Conservation (phyloP, 2,797 vertebrate species). For the Sebastes itinus region DNA sequence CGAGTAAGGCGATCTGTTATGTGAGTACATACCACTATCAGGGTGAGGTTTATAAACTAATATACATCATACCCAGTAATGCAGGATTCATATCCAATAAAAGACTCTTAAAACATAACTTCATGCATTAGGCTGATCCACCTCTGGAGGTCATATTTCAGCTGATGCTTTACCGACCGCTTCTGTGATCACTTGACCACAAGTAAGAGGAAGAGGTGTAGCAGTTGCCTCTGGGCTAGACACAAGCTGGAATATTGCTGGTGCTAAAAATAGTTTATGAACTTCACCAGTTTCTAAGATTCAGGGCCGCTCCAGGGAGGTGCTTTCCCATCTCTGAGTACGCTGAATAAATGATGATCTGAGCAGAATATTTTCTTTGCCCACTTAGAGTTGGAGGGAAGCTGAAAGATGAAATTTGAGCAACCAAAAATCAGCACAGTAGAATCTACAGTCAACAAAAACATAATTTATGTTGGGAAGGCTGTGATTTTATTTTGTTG, state of each 20-base stretch:
- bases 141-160: constrained; percentile 40
- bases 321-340: constrained; percentile 44
- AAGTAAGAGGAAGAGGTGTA: neutral
- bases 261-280: constrained; percentile 46
- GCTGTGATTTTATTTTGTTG: neutral
- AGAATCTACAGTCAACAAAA: neutral
- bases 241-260: constrained; percentile 3
- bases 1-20: constrained; percentile 21
- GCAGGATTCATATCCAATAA: constrained; percentile 7
- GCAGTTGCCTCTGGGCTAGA: neutral
- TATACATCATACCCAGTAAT: neutral
- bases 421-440: neutral
- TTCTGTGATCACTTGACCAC: neutral
- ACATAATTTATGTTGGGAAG: neutral
- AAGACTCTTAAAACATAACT: constrained; percentile 10
- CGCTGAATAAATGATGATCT: constrained; percentile 69
- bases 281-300: constrained; percentile 42
- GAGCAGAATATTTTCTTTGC: constrained; percentile 43
- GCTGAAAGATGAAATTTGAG: neutral
- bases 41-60: constrained; percentile 56
- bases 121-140: constrained; percentile 22
- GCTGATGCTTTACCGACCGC: neutral
- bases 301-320: constrained; percentile 36
- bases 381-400: constrained; percentile 2
- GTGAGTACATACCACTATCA: constrained; percentile 26